Percentiles rank a stretch among this genome's conserved stretches.
These are phyloP conservation scores for Microhierax caerulescens DNA, from an alignment of 2,797 vertebrate species.

Conservation along the genomic window DNA sequence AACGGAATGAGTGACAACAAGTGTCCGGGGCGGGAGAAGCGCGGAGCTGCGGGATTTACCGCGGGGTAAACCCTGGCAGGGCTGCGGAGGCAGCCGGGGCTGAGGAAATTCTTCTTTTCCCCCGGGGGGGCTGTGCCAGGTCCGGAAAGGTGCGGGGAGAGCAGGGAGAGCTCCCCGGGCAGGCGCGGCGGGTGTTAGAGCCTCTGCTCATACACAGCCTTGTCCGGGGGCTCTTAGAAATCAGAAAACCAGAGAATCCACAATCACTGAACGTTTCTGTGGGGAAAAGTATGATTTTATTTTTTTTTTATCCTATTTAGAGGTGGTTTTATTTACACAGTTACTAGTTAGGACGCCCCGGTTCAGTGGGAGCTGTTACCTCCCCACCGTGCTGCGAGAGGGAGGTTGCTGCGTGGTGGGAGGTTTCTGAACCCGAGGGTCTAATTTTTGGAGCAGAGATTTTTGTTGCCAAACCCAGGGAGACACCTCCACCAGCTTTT, in stretches of 20 bases:
- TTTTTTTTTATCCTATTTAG: not conserved
- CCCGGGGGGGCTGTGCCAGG: rapidly evolving
- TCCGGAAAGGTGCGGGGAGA: not conserved
- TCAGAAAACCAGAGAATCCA: rapidly evolving
- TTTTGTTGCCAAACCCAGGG: not conserved
- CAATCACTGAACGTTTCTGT: rapidly evolving
- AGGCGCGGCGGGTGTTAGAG: rapidly evolving
- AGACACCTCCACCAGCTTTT: rapidly evolving
- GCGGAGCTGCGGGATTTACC: not conserved
- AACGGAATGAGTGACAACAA: rapidly evolving
- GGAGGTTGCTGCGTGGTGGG: rapidly evolving
- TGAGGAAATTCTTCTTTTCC: not conserved
- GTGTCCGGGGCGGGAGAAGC: rapidly evolving
- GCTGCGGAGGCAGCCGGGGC: not conserved
- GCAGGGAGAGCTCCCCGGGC: not conserved
- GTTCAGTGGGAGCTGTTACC: not conserved
- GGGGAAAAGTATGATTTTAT: rapidly evolving
- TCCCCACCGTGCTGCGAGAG: not conserved
- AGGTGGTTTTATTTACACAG: not conserved
- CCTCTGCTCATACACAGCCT: rapidly evolving
- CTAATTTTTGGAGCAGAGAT: not conserved
- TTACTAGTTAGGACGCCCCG: not conserved
- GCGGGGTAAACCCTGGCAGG: not conserved
- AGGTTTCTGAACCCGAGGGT: rapidly evolving
- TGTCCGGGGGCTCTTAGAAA: not conserved